phyloP scores from a whole-genome alignment of 2,797 vertebrate species.

The Apogon hyalosoma region DNA sequence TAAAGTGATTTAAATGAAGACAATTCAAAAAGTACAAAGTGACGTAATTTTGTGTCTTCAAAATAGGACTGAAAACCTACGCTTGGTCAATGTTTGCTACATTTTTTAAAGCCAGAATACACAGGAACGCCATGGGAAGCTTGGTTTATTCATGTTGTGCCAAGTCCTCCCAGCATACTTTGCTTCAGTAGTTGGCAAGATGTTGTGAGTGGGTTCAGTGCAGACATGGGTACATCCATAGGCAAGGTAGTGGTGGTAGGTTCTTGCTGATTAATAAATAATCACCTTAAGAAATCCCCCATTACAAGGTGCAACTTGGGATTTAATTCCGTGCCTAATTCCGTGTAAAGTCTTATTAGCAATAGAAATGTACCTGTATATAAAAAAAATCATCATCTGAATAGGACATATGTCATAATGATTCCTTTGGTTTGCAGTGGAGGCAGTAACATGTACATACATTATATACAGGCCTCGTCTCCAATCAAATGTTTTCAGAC shows the following conservation, averaged over 20 bases:
- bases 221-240: slow-evolving; percentile 64
- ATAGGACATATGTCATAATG: slow-evolving; percentile 35
- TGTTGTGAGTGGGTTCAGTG: slow-evolving; percentile 63
- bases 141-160: slow-evolving; percentile 74
- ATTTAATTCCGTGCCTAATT: slow-evolving; percentile 60
- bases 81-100: slow-evolving; percentile 50
- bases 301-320: slow-evolving; percentile 53
- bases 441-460: slow-evolving; percentile 6
- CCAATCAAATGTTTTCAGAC: slow-evolving; percentile 12
- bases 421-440: slow-evolving; percentile 13
- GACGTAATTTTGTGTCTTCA: slow-evolving; percentile 43
- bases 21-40: slow-evolving; percentile 41
- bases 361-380: slow-evolving; percentile 52
- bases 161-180: slow-evolving; percentile 65
- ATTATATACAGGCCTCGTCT: slow-evolving; percentile 5
- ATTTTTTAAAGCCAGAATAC: slow-evolving; percentile 59
- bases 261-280: slow-evolving; percentile 74
- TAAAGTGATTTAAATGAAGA: slow-evolving; percentile 24
- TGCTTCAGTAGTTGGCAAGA: slow-evolving; percentile 53
- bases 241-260: slow-evolving; percentile 60
- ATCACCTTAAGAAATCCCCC: slow-evolving; percentile 68
- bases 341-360: slow-evolving; percentile 59
- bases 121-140: slow-evolving; percentile 46
- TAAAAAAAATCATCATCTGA: slow-evolving; percentile 39
- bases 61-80: slow-evolving; percentile 58